phyloP scores from a whole-genome alignment of 1,140 invertebrate genomes.

The Chironomus tepperi region DNA sequence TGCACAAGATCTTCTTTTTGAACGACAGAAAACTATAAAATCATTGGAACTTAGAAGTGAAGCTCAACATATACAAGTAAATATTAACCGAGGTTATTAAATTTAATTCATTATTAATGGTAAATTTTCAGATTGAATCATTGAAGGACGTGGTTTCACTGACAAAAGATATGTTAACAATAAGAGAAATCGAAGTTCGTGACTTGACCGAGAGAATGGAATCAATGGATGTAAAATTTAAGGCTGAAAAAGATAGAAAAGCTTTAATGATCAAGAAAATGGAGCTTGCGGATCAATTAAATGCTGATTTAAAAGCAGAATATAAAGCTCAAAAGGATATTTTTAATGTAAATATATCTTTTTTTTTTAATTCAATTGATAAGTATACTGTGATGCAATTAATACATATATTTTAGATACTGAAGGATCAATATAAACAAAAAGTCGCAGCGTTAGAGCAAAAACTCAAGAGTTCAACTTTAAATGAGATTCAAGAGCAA shows the following conservation, averaged over 20 bases:
- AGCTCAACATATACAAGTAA: slow-evolving; percentile 8
- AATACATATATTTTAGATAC: too few relatives aligned
- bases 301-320: neutral
- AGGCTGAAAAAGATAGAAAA: slow-evolving; percentile 13
- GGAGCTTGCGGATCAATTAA: neutral
- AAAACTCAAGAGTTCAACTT: neutral
- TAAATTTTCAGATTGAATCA: neutral
- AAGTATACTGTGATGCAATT: too few relatives aligned
- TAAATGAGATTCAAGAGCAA: too few relatives aligned
- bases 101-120: neutral
- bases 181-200: neutral
- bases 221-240: neutral
- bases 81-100: too few relatives aligned
- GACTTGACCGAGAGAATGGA: neutral
- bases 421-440: slow-evolving; percentile 12
- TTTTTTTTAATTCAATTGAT: neutral
- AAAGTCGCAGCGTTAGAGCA: neutral
- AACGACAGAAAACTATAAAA: slow-evolving; percentile 5
- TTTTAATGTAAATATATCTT: neutral
- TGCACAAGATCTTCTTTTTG: slow-evolving; percentile 11
- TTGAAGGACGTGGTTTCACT: neutral
- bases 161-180: slow-evolving; percentile 1
- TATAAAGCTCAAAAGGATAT: slow-evolving; percentile 18
- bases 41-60: neutral
- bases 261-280: slow-evolving; percentile 4